Percentiles rank a stretch among this genome's conserved stretches.
Conservation (phyloP, 2,797 vertebrate genomes). For the Macrochelys suwanniensis region DNA sequence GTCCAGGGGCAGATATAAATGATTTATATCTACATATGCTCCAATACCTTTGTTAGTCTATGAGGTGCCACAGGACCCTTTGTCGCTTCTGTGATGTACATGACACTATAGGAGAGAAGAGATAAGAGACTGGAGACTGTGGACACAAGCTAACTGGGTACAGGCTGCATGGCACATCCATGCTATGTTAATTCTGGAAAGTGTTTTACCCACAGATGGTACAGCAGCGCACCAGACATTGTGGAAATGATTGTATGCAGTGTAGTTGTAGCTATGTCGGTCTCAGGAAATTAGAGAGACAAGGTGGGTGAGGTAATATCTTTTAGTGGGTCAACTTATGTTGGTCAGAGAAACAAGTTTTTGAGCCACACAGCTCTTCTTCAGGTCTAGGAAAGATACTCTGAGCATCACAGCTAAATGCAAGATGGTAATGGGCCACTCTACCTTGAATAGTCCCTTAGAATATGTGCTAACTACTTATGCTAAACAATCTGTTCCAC, state of each 20-base stretch:
- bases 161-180: too few relatives aligned
- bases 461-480: not conserved
- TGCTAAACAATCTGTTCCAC: not conserved
- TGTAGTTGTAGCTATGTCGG: not conserved
- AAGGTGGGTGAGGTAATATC: not conserved
- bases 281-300: not conserved
- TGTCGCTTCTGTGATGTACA: too few relatives aligned
- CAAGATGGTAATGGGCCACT: not conserved
- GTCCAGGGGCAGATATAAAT: too few relatives aligned
- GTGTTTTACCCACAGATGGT: not conserved
- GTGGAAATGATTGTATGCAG: too few relatives aligned
- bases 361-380: not conserved
- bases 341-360: not conserved
- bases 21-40: too few relatives aligned
- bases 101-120: not conserved
- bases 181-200: not conserved
- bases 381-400: not conserved
- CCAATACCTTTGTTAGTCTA: too few relatives aligned
- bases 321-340: not conserved
- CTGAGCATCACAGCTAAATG: not conserved
- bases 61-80: too few relatives aligned
- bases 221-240: not conserved
- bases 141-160: rapidly evolving
- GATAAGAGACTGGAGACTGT: not conserved
- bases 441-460: not conserved